phyloP scores from a whole-genome alignment of 2,797 vertebrate species.

The Siniperca scherzeri region DNA sequence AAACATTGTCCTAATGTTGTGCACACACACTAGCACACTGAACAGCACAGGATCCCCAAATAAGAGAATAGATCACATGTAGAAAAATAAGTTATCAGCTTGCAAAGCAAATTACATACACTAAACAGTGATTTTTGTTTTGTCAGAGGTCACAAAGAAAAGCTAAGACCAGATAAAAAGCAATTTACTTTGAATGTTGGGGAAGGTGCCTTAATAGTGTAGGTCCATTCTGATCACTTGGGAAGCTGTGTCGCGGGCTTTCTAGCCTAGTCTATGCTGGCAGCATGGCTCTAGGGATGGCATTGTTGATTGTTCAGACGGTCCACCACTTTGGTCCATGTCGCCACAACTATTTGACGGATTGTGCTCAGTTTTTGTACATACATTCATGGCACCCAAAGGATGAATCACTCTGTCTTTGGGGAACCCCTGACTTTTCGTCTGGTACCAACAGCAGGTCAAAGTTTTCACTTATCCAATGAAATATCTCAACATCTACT shows the following conservation, averaged over 20 bases:
- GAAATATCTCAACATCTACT: not conserved
- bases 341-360: not conserved
- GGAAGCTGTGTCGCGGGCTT: not conserved
- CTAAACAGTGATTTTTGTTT: not conserved
- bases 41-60: not conserved
- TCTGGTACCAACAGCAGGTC: not conserved
- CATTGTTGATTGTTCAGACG: not conserved
- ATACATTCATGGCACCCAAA: not conserved
- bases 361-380: not conserved
- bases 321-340: not conserved
- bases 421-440: not conserved
- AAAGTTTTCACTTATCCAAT: not conserved
- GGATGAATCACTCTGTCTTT: not conserved
- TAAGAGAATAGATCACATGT: not conserved
- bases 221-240: not conserved
- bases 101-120: not conserved
- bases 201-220: not conserved
- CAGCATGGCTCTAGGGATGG: not conserved
- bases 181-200: conserved; percentile 6
- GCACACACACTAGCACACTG: not conserved
- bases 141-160: conserved; percentile 1
- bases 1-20: not conserved
- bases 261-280: not conserved
- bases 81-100: not conserved
- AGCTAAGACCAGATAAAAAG: not conserved